A percentile compares a stretch with the other conserved stretches of the same genome.
These are phyloP conservation scores for Biston stratarius DNA, from an alignment of 2,888 invertebrate genomes.

Conservation along the genomic window DNA sequence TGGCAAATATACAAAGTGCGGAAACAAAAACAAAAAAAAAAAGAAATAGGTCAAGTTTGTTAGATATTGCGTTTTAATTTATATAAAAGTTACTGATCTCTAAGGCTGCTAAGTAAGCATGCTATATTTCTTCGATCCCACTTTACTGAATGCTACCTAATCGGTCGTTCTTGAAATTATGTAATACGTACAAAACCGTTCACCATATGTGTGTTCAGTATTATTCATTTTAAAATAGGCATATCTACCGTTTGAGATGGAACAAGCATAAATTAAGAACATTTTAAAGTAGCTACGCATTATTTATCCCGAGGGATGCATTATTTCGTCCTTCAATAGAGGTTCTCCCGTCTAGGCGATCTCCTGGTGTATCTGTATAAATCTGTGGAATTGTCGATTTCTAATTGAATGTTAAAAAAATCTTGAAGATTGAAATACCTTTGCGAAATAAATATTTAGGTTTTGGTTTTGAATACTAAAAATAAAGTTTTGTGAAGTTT, in stretches of 20 bases:
- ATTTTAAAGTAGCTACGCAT: conserved; percentile 38
- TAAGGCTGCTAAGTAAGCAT: no score
- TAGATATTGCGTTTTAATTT: no score
- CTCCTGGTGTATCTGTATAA: conserved; percentile 8
- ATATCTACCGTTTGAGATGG: conserved; percentile 2
- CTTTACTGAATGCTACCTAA: no score
- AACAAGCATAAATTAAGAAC: conserved; percentile 12
- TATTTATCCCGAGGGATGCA: conserved; percentile 39
- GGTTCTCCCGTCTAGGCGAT: conserved; percentile 39
- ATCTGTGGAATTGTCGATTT: neutral
- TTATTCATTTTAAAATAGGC: conserved; percentile 2
- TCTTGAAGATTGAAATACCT: neutral
- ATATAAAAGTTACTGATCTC: no score
- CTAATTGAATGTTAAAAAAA: conserved; percentile 12
- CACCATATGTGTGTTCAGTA: neutral
- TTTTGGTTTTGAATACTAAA: no score
- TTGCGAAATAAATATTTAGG: no score
- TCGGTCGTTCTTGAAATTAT: no score
- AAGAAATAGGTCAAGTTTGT: no score
- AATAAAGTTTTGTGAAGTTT: neutral
- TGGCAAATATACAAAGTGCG: no score
- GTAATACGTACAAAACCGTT: neutral
- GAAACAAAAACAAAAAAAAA: no score
- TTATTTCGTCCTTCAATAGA: conserved; percentile 27
- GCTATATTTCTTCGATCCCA: no score